Evolutionary conservation across 2,888 invertebrate species (phyloP), one percentile per base, ranked within the genome.

Genomic region (Baronia brevicornis): DNA sequence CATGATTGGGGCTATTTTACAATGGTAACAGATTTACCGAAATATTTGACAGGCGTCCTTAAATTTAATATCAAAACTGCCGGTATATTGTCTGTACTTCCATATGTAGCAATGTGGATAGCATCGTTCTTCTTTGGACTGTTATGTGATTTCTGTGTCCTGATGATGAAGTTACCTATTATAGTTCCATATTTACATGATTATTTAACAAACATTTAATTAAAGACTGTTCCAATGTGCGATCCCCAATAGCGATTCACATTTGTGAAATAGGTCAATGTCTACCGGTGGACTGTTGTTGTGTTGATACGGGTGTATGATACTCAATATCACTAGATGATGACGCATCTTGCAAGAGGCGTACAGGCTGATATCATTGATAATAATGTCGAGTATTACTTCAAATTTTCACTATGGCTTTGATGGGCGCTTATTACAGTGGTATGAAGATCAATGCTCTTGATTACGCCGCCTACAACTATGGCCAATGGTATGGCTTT

Each of bases 1-100:
- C 90, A 91, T 61, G 90, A 90, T 54, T 91, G 90, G 86, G 90
- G 90, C 1, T 89, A 90, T 63, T 90, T 89, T 58, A 89, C 90
- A 1, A 88, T 91, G 87, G 87, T 90, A 19, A 90, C 90, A 0
- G 90, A 91, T 58, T 72, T 91, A 7, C 91, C 91, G 0, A 89
- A 88, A 44, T 91, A 90, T 61, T 89, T 90, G 88, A 88, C 86
- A 2, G 89, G 89, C 15, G 87, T 91, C 1, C 66, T 91, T 34
- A 86, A 89, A 56, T 89, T 90, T 62, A 86, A 89, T 51, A 88
- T 91, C 33, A 80, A 87, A 35, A 70, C 87, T 52, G 89, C 90
- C 41, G 90, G 90, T 5, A 66, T 88, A 4, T 73, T 89, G 24
- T 89, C 90, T 0, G 87, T 90, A 0, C 48, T 90, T 4, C 91